Evolutionary conservation across 2,113 vertebrate species (phyloP).

Genomic region (Clarias magur): DNA sequence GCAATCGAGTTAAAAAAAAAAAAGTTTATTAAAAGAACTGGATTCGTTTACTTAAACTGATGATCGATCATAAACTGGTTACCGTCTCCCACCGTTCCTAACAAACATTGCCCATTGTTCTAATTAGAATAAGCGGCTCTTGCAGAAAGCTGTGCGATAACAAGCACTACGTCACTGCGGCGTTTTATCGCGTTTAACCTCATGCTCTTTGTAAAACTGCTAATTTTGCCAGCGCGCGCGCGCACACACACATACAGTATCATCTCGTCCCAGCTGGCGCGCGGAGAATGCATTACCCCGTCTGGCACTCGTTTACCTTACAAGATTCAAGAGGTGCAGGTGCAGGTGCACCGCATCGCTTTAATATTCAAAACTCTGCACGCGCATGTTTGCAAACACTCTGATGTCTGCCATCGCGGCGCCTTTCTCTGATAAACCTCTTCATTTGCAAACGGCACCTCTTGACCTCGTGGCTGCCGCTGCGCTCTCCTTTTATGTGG

Average conservation of each 20-base stretch:
- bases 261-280: not conserved
- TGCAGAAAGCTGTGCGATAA: not conserved
- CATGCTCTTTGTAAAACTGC: not conserved
- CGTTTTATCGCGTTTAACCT: not conserved
- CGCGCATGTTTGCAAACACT: constrained; percentile 1
- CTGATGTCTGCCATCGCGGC: not conserved
- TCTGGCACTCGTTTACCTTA: not conserved
- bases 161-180: too few species aligned
- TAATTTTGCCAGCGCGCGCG: not conserved
- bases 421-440: constrained; percentile 18
- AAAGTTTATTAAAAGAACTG: too few species aligned
- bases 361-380: constrained; percentile 2
- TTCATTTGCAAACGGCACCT: constrained; percentile 7
- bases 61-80: too few species aligned
- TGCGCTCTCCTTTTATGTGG: not conserved
- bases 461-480: constrained; percentile 9
- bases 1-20: too few species aligned
- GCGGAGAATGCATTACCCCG: not conserved
- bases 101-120: too few species aligned
- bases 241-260: not conserved
- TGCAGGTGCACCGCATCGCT: constrained; percentile 15
- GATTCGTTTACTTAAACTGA: too few species aligned
- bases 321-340: constrained; percentile 4
- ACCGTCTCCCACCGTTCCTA: too few species aligned
- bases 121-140: not conserved